Base-by-base conservation (phyloP, 2,888 invertebrate species). In the Hirtodrosophila alboralis region DNA sequence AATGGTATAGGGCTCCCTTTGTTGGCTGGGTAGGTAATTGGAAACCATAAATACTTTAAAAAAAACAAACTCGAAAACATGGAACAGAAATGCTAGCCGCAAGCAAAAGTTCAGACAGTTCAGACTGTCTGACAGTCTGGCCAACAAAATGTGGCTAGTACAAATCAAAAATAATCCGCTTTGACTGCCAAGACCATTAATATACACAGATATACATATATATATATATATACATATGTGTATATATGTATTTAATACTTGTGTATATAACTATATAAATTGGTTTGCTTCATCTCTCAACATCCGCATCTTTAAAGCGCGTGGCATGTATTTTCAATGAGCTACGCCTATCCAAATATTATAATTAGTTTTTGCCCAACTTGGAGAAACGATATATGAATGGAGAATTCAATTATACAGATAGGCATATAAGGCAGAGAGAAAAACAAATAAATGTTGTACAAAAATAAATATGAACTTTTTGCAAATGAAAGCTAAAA, bases 91-190 rank as follows among this genome's bases (percentile, higher is more conserved):
- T 38, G 26, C 28, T n/a, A 53, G 34, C 43, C 36, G 31, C 34
- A 44, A 43, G 38, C 43, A 45, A 37, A 23, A 45, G 8, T 31
- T 38, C 31, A 54, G 49, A 52, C 45, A 49, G 28, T 16, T 27
- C 65, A 30, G 21, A 23, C 47, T 30, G 43, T n/a, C n/a, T n/a
- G n/a, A n/a, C n/a, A 34, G 43, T 40, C 49, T 18, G 51, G 44
- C 33, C 34, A 52, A 52, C 44, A 51, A 54, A 70, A 62, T 41
- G 43, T 77, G 78, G 71, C 62, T 60, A 79, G 70, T 54, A 61
- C 66, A 66, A 67, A 70, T 74, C 63, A 73, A 62, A 75, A 74
- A 74, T 79, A 79, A 79, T 81, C 79, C 83, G 79, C 72, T 83
- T 81, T 75, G 72, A 52, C 63, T 60, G 67, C 48, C 51, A 45